A percentile compares a stretch with the other conserved stretches of the same genome.
Conservation (phyloP, 2,888 invertebrate species). For the Cantharis lateralis region DNA sequence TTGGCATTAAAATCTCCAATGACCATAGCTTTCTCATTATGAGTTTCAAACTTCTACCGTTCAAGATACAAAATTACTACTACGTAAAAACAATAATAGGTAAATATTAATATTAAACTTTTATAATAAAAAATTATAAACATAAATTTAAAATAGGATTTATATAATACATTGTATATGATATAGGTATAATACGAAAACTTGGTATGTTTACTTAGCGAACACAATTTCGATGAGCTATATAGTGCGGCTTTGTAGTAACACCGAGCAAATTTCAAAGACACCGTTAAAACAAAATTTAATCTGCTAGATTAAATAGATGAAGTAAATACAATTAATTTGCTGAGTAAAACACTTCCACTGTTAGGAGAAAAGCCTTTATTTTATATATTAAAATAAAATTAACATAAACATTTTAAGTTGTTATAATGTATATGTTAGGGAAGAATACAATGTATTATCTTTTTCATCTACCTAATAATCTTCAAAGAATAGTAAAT, state of each 20-base stretch:
- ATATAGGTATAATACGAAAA: background rate
- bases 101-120: background rate
- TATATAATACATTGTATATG: background rate
- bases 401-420: slow-evolving; percentile 3
- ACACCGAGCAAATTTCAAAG: slow-evolving; percentile 33
- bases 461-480: background rate
- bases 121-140: background rate
- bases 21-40: too few relatives aligned
- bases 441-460: background rate
- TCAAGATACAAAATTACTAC: too few relatives aligned
- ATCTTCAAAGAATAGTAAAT: background rate
- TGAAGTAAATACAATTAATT: slow-evolving; percentile 33
- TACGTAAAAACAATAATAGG: background rate
- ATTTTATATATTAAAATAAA: slow-evolving; percentile 12
- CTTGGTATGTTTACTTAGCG: slow-evolving; percentile 13
- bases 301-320: slow-evolving; percentile 35
- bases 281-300: slow-evolving; percentile 34
- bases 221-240: slow-evolving; percentile 23
- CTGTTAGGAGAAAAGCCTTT: slow-evolving; percentile 4
- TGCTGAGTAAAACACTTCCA: slow-evolving; percentile 5
- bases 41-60: too few relatives aligned
- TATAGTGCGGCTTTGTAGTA: slow-evolving; percentile 29
- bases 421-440: background rate
- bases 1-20: too few relatives aligned
- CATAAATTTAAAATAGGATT: background rate